Evolutionary conservation across 2,888 invertebrate species (phyloP).

Genomic region (Mythimna vitellina): DNA sequence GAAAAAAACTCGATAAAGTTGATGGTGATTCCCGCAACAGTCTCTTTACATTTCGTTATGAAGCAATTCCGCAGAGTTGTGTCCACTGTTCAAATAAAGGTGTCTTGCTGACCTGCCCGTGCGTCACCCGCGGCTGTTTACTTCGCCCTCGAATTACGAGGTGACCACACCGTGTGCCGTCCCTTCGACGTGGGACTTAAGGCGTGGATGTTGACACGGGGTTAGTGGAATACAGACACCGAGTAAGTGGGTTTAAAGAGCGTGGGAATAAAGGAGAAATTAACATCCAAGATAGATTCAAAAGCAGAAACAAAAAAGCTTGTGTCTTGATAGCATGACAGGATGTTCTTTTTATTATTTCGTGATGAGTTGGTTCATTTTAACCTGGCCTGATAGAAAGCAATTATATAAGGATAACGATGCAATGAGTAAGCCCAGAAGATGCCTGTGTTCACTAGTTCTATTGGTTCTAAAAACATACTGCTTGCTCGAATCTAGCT

Average conservation of each 20-base stretch:
- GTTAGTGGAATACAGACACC: background rate
- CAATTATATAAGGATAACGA: background rate
- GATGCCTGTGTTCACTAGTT: background rate
- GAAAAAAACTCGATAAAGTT: background rate
- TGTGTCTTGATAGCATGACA: background rate
- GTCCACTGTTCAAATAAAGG: slow-evolving; percentile 41
- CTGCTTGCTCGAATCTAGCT: background rate
- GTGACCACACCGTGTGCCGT: slow-evolving; percentile 12
- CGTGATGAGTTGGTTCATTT: background rate
- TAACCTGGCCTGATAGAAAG: background rate
- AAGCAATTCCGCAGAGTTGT: slow-evolving; percentile 24
- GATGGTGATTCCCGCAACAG: background rate
- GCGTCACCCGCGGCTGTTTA: slow-evolving; percentile 59
- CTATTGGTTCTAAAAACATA: too few species aligned
- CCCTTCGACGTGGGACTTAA: background rate
- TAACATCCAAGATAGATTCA: background rate
- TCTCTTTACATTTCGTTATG: slow-evolving; percentile 41
- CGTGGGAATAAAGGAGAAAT: background rate
- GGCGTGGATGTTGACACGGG: slow-evolving; percentile 22
- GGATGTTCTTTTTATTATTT: background rate
- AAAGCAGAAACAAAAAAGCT: background rate
- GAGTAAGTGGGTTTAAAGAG: background rate
- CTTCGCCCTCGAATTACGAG: slow-evolving; percentile 18
- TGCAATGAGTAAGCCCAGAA: background rate
- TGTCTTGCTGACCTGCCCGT: slow-evolving; percentile 51